Conservation (phyloP, 2,113 vertebrate species). For the Oreochromis spilurus region DNA sequence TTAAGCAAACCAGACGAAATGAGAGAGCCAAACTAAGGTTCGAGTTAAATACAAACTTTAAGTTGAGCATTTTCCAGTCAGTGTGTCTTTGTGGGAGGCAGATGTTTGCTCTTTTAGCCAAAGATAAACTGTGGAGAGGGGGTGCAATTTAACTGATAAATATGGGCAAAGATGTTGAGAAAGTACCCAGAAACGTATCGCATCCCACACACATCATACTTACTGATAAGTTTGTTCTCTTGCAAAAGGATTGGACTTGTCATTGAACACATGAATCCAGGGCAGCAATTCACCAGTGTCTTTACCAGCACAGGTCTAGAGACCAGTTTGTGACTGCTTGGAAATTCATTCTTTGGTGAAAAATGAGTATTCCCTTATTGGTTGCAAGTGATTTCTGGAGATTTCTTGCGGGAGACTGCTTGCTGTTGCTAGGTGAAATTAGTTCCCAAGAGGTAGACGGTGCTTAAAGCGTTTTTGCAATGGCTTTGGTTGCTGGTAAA, state of each 20-base stretch:
- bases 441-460: not conserved
- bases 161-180: not conserved
- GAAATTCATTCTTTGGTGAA: not conserved
- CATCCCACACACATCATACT: not conserved
- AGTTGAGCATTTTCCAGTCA: not conserved
- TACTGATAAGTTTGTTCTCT: not conserved
- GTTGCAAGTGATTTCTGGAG: no score
- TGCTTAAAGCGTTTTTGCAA: not conserved
- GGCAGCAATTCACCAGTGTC: not conserved
- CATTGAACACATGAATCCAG: not conserved
- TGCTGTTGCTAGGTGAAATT: not conserved
- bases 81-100: constrained; percentile 3
- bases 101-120: constrained; percentile 2
- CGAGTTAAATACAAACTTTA: constrained; percentile 16
- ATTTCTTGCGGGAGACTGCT: not conserved
- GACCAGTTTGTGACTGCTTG: not conserved
- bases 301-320: not conserved
- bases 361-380: not conserved
- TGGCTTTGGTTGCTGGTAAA: not conserved
- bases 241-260: not conserved
- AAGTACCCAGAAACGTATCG: not conserved
- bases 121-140: not conserved
- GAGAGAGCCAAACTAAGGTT: constrained; percentile 20
- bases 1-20: constrained; percentile 35
- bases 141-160: constrained; percentile 22